phyloP scores from a whole-genome alignment of 2,113 vertebrate species.

The Junco hyemalis region DNA sequence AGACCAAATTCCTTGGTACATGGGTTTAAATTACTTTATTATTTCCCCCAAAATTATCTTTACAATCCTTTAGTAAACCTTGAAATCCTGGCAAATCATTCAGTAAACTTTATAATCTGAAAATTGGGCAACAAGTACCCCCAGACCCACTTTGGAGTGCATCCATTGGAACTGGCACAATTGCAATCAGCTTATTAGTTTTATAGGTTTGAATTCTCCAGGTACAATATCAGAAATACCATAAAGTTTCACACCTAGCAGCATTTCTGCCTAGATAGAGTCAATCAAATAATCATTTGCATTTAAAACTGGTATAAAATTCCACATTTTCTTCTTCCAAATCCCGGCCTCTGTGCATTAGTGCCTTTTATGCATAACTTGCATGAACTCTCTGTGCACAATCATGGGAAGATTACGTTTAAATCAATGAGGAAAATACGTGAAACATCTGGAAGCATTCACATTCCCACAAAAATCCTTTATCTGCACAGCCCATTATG shows the following conservation, averaged over 20 bases:
- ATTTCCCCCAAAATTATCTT: background rate
- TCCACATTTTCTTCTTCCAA: background rate
- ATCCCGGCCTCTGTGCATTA: background rate
- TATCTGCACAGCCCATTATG: background rate
- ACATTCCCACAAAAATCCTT: background rate
- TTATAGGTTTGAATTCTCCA: constrained; percentile 16
- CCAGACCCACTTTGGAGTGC: background rate
- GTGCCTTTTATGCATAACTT: background rate
- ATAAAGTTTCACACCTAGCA: constrained; percentile 4
- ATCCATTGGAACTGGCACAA: background rate
- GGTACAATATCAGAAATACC: background rate
- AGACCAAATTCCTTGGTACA: no score
- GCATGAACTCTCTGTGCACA: background rate
- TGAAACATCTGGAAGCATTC: constrained; percentile 2
- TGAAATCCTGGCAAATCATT: background rate
- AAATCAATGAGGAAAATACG: background rate
- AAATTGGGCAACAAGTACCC: background rate
- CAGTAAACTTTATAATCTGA: background rate
- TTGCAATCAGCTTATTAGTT: background rate
- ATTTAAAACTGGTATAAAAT: background rate
- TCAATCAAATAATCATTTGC: background rate
- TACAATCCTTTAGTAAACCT: background rate
- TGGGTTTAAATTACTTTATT: background rate
- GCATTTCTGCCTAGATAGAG: background rate
- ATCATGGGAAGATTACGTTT: background rate